Base-by-base conservation (phyloP, 2,888 invertebrate species). In the Physocephala rufipes region DNA sequence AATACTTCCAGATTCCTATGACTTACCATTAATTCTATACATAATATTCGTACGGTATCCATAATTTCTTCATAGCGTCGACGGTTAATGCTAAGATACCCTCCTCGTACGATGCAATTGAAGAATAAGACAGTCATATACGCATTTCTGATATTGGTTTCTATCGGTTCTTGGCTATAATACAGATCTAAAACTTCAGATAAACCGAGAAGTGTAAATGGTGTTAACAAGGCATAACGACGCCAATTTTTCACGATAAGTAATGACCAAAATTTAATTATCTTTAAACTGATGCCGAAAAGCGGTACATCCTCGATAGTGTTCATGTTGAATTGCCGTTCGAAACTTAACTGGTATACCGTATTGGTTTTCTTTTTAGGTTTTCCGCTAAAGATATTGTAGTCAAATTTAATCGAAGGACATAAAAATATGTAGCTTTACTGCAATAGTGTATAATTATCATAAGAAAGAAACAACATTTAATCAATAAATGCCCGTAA, bases 251-350 rank as follows among this genome's bases (percentile, higher is more conserved):
- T 81, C 5, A 78, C 79, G 28, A 76, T 78, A 0, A 82, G 76
- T 73, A 81, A 78, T 0, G 79, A 79, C 83, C 82, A 83, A 72
- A 79, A 83, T 73, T 79, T 81, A 78, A 83, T 79, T 12, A 82
- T 74, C 63, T 76, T 78, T 36, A 84, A 43, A 4, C 79, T 81
- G 30, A 45, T 76, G 26, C 75, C 78, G 28, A 81, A 80, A 15
- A 82, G 75, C 0, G 82, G 82, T 74, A 83, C 76, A 15, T 82
- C 79, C n/a, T 77, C 72, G 12, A 80, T 79, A 19, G 61, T 28
- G 30, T 13, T 61, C 36, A 61, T 30, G 36, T 13, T 30, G 30
- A 15, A n/a, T n/a, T n/a, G n/a, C n/a, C n/a, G n/a, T n/a, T n/a
- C n/a, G n/a, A n/a, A n/a, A n/a, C n/a, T n/a, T n/a, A n/a, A n/a